Evolutionary conservation across 2,113 vertebrate genomes (phyloP), one percentile per base, ranked within the genome.

Genomic region (Pogona vitticeps): DNA sequence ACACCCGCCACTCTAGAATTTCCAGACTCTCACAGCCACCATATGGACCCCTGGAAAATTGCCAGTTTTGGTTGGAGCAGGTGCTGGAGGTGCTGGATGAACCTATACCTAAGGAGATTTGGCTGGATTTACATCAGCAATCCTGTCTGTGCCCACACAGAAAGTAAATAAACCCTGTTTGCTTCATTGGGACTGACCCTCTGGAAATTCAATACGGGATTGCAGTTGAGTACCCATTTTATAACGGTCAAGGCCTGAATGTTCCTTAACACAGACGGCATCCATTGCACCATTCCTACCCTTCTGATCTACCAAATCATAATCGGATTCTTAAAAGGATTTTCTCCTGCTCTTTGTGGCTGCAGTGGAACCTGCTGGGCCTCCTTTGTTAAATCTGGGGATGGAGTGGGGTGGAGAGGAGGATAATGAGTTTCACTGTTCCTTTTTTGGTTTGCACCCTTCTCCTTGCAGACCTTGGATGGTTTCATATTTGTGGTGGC

Each of bases 401-500:
- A 26, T 18, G 28, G n/a, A n/a, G 17, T 23, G 72, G 38, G 72
- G 46, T 52, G 46, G 46, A 52, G 46, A 59, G 21, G 13, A 26
- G 36, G 38, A 61, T 28, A 42, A 73, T 14, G 13, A 0, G 40
- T 17, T 78, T 82, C 80, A 70, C 70, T 86, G 2, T 82, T 75
- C 83, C 31, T 90, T 76, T 13, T 36, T 65, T 52, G 46, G 46
- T 52, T 52, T 84, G 15, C 92, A 79, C 86, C 63, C 88, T 73
- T 92, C 76, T 91, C 92, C 9, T 94, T 91, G 31, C 87, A 99
- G 99, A 99, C 99, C 0, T 92, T 99, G 93, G 99, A 99, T 26
- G 99, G 99, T 89, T 99, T 99, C 94, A 98, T 99, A 92, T 99
- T 99, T 61, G 99, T 99, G 59, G 98, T 99, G n/a, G 98, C 99